Base-by-base conservation (phyloP, 2,888 invertebrate species). In the Boloria euphrosyne region DNA sequence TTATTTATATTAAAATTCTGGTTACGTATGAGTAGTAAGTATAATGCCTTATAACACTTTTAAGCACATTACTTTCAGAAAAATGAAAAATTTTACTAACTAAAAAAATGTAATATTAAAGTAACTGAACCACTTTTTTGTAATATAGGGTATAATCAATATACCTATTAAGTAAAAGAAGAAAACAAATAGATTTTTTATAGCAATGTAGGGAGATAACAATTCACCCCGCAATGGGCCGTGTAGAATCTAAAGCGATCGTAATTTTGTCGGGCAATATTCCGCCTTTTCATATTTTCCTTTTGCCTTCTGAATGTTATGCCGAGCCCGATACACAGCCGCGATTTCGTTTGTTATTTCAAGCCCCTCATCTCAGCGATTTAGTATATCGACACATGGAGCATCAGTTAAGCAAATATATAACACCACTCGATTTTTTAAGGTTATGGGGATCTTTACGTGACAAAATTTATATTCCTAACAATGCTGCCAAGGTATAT, bases 231-330 rank as follows among this genome's bases (percentile, higher is more conserved):
- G 85, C 88, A 87, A 90, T 89, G 85, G 89, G 84, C 84, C 85
- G 86, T 85, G 83, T 78, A 83, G 87, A 89, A 88, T 90, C 90
- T 84, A 89, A 90, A 90, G 85, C 85, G 89, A 89, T 89, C 87
- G 90, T 90, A 90, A 91, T 91, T 89, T 89, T 83, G 89, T 85
- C 87, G 85, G 86, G 88, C 87, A 87, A 91, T 90, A 89, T 90
- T 89, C 86, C 78, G 86, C 84, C 86, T 89, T 90, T 89, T 87
- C 90, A 91, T 90, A 90, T 90, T 90, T 90, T 87, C 86, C 82
- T 85, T 84, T 87, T 86, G 82, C 87, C 82, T 84, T 78, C 82
- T 82, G 83, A 89, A 87, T 87, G 86, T 89, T 86, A 84, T 86
- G 85, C 84, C 81, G 83, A 79, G 82, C 85, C 83, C 86, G 85